These are phyloP conservation scores for Agraylea sexmaculata DNA, from an alignment of 1,140 invertebrate species.

Conservation along the genomic window DNA sequence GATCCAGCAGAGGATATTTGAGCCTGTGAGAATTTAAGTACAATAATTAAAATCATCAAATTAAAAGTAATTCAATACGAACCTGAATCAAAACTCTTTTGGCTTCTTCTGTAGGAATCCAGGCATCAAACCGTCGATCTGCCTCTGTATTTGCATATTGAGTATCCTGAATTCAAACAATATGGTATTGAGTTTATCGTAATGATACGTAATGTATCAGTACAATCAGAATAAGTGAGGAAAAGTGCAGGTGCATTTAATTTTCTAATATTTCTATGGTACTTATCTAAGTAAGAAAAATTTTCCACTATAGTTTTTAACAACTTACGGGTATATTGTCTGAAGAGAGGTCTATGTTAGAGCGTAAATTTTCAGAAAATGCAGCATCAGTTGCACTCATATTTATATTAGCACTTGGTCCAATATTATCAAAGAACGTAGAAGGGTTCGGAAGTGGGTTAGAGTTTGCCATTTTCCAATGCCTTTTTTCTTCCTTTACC, in stretches of 20 bases:
- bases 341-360: constrained; percentile 9
- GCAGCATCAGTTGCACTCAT: constrained; percentile 18
- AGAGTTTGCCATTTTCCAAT: too few species aligned
- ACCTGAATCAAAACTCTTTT: constrained; percentile 48
- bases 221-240: too few species aligned
- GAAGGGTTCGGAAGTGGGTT: constrained; percentile 33
- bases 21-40: constrained; percentile 28
- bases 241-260: too few species aligned
- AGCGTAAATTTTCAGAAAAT: constrained; percentile 10
- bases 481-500: too few species aligned
- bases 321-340: constrained; percentile 16
- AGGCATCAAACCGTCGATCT: constrained; percentile 59
- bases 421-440: constrained; percentile 38
- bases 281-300: too few species aligned
- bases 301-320: too few species aligned
- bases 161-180: constrained; percentile 34
- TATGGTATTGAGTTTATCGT: too few species aligned
- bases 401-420: constrained; percentile 24
- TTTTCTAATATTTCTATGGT: too few species aligned
- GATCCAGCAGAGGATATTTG: constrained; percentile 51
- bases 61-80: constrained; percentile 3
- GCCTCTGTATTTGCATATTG: constrained; percentile 38
- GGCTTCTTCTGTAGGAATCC: constrained; percentile 60
- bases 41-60: neutral
- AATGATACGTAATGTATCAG: too few species aligned